Conservation (phyloP, 2,113 vertebrate species). For the Diglossa brunneiventris region DNA sequence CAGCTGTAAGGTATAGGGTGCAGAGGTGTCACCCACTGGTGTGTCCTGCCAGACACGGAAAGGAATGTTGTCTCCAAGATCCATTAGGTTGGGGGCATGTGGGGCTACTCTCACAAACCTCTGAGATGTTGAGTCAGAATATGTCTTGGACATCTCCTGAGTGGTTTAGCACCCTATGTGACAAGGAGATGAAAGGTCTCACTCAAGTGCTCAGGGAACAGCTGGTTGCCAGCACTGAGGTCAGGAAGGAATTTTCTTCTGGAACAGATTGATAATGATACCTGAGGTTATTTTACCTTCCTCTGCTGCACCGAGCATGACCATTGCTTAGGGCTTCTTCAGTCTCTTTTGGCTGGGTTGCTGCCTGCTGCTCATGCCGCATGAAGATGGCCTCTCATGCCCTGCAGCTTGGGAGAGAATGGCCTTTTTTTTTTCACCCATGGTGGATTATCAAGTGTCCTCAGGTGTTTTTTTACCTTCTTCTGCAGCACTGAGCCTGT, state of each 20-base stretch:
- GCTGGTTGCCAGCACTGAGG: rapidly evolving
- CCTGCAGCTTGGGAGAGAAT: too few species aligned
- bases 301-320: neutral
- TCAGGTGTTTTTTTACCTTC: neutral
- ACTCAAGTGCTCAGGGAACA: neutral
- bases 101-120: neutral
- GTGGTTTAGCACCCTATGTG: neutral
- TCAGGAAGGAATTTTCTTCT: neutral
- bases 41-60: neutral
- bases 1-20: neutral
- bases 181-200: neutral
- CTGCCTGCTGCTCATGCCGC: neutral
- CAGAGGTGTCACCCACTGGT: neutral
- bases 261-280: neutral
- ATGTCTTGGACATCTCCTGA: neutral
- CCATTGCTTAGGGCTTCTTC: neutral
- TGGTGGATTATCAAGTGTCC: neutral
- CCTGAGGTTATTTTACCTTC: neutral
- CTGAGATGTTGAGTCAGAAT: neutral
- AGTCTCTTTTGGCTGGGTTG: neutral
- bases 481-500: neutral
- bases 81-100: neutral
- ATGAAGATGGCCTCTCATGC: neutral
- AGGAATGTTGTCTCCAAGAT: neutral
- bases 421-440: rapidly evolving